Evolutionary conservation across 2,888 invertebrate genomes (phyloP).

Genomic region (Embidobia sp.): DNA sequence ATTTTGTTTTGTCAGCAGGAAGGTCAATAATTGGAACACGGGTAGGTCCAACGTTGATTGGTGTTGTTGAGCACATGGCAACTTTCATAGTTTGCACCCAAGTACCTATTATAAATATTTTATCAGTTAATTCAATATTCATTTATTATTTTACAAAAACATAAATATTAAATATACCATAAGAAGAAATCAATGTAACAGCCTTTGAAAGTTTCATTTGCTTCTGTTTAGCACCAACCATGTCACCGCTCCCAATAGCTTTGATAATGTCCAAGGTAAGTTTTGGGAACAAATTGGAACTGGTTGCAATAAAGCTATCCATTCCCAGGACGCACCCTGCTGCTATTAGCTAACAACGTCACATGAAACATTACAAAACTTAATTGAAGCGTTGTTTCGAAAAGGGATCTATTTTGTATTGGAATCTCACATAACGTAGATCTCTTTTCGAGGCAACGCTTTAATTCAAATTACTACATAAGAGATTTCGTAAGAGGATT

Average conservation of each 20-base stretch:
- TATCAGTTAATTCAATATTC: no score
- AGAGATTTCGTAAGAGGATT: no score
- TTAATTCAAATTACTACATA: no score
- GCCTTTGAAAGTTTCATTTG: conserved; percentile 82
- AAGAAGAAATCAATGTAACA: conserved; percentile 77
- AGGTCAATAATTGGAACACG: conserved; percentile 84
- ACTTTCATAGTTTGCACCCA: conserved; percentile 89
- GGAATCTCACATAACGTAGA: no score
- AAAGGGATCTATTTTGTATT: no score
- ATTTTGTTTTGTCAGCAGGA: conserved; percentile 79
- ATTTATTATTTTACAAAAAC: conserved; percentile 12
- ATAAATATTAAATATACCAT: conserved; percentile 75
- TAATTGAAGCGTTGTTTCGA: no score
- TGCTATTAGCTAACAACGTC: conserved; percentile 84
- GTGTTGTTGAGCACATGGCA: conserved; percentile 85
- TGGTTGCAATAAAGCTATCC: conserved; percentile 88
- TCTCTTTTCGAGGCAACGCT: no score
- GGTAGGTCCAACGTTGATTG: conserved; percentile 85
- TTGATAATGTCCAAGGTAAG: conserved; percentile 84
- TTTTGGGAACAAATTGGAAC: conserved; percentile 86
- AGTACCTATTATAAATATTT: conserved; percentile 83
- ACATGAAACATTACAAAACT: no score
- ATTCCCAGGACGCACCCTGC: conserved; percentile 87
- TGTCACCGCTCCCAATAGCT: conserved; percentile 82
- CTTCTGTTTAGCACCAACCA: conserved; percentile 81